phyloP scores from a whole-genome alignment of 92 coral and sea anemone species.

The Phymanthus crucifer region DNA sequence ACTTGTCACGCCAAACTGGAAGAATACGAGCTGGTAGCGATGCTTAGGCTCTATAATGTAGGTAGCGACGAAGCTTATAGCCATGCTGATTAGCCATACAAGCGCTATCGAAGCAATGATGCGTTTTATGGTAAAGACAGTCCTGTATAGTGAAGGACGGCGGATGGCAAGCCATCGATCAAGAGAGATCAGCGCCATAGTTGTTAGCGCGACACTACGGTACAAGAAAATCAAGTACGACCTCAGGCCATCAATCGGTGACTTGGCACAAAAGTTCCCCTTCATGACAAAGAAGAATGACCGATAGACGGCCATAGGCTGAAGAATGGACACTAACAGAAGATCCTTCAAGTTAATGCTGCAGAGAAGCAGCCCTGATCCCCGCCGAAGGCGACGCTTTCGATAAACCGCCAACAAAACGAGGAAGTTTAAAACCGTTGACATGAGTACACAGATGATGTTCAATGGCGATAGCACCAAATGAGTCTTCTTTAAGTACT shows the following conservation, averaged over 20 bases:
- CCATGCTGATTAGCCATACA: conserved; percentile 25
- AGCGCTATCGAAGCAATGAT: conserved; percentile 12
- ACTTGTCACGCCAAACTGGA: conserved; percentile 34
- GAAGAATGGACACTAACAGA: conserved; percentile 25
- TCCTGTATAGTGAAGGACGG: conserved; percentile 6
- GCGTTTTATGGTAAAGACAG: conserved; percentile 10
- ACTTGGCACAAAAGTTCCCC: conserved; percentile 25
- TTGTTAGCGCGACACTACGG: conserved; percentile 41
- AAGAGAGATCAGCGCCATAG: conserved; percentile 36
- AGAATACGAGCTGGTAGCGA: conserved; percentile 23
- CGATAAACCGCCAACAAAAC: conserved; percentile 21
- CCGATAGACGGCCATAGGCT: conserved; percentile 45
- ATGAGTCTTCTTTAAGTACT: conserved; percentile 14
- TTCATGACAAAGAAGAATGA: conserved; percentile 12
- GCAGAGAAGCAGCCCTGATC: conserved; percentile 36
- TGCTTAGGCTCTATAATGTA: conserved; percentile 13
- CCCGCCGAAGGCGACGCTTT: conserved; percentile 18
- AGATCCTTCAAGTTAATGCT: conserved; percentile 39
- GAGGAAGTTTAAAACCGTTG: conserved; percentile 21
- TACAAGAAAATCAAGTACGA: conserved; percentile 30
- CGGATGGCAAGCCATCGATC: conserved; percentile 40
- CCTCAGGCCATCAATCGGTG: conserved; percentile 21
- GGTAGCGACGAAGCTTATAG: conserved; percentile 26
- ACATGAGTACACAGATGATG: conserved; percentile 12
- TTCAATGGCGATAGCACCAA: background rate